Base-by-base conservation (phyloP, 2,797 vertebrate genomes). In the Sebastes steindachneri region DNA sequence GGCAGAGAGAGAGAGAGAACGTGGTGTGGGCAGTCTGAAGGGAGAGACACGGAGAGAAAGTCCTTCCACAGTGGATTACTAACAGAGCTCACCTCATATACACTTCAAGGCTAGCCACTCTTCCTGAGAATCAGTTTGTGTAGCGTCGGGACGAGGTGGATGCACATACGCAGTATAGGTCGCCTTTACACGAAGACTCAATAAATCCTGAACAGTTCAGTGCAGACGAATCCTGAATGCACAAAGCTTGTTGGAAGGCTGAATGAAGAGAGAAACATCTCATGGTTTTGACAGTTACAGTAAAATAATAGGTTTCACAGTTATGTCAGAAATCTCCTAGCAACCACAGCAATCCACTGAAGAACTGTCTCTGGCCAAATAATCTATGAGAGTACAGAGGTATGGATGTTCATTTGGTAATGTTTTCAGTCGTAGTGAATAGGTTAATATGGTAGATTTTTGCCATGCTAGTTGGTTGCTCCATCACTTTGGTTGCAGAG, bases 81-180 rank as follows among this genome's bases (percentile, higher is more conserved):
- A 33, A 75, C 75, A 76, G 74, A 77, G 76, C 48, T 87, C 85
- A 93, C 87, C 75, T 83, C 88, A 82, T 86, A 74, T 67, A 75
- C 64, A 66, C 69, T 84, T 88, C 4, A 54, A 73, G 35, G 63
- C 25, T 58, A 23, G 29, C 59, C 19, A 10, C 48, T 33, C 62
- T 54, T 37, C 23, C 11, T 25, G 11, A 45, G 53, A 60, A 57
- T 67, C 58, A 11, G n/a, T 68, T 29, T 67, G 10, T 57, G 25
- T 23, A 26, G 62, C 45, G 37, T 71, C 15, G 70, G n/a, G 48
- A 57, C 3, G 8, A 54, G 31, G 17, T 54, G 60, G n/a, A 10
- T 55, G 55, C 55, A 25, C 14, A 15, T 23, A 19, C 11, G 53
- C 60, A 33, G 9, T 31, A 73, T 31, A 73, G 29, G 45, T 55